Evolutionary conservation across 2,113 vertebrate genomes (phyloP).

Genomic region (Anhinga anhinga): DNA sequence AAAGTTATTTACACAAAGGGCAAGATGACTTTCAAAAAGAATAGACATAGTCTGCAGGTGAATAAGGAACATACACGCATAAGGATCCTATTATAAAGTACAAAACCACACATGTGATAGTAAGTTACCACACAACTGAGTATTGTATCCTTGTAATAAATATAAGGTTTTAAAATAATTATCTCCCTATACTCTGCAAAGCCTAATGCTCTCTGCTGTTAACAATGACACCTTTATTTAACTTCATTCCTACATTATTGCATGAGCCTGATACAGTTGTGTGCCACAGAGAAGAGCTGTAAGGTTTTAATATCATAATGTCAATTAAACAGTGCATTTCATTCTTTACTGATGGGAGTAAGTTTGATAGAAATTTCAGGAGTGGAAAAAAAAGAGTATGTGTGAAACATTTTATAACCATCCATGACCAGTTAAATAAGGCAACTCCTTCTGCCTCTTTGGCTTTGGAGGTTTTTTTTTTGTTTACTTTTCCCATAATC

Average conservation of each 20-base stretch:
- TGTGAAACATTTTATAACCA: background rate
- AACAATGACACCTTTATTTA: background rate
- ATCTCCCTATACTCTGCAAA: background rate
- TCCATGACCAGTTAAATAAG: background rate
- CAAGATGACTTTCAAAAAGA: background rate
- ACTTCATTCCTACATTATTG: background rate
- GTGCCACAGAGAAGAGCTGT: background rate
- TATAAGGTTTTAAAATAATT: background rate
- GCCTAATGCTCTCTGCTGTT: background rate
- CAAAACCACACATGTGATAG: rapidly evolving
- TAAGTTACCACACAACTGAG: background rate
- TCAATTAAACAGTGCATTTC: background rate
- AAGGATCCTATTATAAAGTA: background rate
- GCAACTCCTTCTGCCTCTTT: background rate
- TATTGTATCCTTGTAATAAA: background rate
- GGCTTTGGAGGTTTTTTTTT: background rate
- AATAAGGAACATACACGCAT: background rate
- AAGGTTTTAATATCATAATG: background rate
- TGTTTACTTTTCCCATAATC: background rate
- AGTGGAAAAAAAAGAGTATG: background rate
- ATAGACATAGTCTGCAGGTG: background rate
- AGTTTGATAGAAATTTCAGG: background rate
- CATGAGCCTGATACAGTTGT: background rate
- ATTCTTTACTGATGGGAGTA: background rate
- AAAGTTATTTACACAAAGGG: background rate